Conservation (phyloP, 2,797 vertebrate species). For the Xenopus petersii region DNA sequence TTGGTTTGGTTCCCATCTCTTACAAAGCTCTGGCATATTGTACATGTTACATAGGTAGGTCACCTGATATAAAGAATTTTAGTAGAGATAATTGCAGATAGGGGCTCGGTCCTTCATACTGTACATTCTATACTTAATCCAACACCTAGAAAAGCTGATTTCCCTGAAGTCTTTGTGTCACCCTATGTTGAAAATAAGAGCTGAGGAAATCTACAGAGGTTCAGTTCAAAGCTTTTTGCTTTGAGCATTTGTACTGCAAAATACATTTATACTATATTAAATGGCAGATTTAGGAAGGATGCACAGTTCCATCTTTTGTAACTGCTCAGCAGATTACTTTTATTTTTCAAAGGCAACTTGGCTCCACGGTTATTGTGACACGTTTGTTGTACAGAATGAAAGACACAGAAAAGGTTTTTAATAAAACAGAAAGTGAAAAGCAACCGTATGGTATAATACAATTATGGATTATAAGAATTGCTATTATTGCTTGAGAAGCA, state of each 20-base stretch:
- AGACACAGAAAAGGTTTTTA: neutral
- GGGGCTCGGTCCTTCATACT: neutral
- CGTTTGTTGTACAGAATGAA: slow-evolving; percentile 7
- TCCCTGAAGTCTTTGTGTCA: slow-evolving; percentile 11
- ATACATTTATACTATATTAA: slow-evolving; percentile 35
- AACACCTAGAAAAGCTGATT: slow-evolving; percentile 16
- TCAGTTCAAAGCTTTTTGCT: slow-evolving; percentile 41
- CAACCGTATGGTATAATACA: no score
- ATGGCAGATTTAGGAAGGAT: slow-evolving; percentile 29
- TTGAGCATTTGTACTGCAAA: slow-evolving; percentile 40
- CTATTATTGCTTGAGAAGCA: no score
- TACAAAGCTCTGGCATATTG: neutral
- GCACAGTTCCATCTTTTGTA: slow-evolving; percentile 20
- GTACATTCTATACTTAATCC: slow-evolving; percentile 9
- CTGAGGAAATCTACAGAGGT: slow-evolving; percentile 24
- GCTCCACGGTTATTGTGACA: neutral
- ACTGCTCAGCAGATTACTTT: slow-evolving; percentile 17
- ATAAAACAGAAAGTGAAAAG: neutral
- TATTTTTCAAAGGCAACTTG: slow-evolving; percentile 19
- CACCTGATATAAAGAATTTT: slow-evolving; percentile 9
- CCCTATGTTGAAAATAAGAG: slow-evolving; percentile 28
- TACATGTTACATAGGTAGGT: neutral
- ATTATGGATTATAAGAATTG: no score
- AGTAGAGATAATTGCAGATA: slow-evolving; percentile 8
- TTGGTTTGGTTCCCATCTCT: neutral